Evolutionary conservation across 2,888 invertebrate species (phyloP).

Genomic region (Hedychridium roseum): DNA sequence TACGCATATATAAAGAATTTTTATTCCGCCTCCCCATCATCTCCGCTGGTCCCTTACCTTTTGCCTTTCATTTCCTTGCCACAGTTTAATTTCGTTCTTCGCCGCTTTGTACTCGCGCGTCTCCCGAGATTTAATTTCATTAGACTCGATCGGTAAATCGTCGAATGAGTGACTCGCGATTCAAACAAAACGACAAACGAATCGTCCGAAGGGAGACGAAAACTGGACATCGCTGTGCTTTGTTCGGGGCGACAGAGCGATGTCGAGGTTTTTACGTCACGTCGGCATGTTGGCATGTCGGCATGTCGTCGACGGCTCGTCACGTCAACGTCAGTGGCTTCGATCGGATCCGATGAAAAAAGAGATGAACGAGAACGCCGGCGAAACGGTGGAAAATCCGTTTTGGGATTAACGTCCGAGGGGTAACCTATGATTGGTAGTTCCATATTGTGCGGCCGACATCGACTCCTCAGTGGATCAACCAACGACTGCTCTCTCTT

Average conservation of each 20-base stretch:
- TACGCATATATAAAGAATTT: conserved; percentile 2
- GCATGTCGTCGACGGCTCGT: conserved; percentile 36
- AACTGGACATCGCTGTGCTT: no score
- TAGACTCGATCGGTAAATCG: no score
- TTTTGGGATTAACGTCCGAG: conserved; percentile 48
- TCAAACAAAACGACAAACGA: no score
- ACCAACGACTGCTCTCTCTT: background rate
- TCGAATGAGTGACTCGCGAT: no score
- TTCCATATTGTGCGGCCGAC: conserved; percentile 23
- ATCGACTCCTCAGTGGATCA: conserved; percentile 22
- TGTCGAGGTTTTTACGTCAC: no score
- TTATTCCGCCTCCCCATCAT: conserved; percentile 7
- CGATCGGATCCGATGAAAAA: background rate
- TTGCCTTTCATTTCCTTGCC: no score
- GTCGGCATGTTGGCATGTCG: conserved; percentile 41
- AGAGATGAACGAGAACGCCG: background rate
- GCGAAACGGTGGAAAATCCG: conserved; percentile 36
- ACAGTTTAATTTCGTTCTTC: no score
- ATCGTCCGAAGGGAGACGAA: no score
- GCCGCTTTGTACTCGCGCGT: no score
- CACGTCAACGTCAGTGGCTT: conserved; percentile 47
- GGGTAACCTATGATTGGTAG: conserved; percentile 41
- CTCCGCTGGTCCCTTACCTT: background rate
- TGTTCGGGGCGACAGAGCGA: no score
- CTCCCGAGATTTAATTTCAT: no score